Base-by-base conservation (phyloP, 1,140 invertebrate species). In the Tenebrio molitor region DNA sequence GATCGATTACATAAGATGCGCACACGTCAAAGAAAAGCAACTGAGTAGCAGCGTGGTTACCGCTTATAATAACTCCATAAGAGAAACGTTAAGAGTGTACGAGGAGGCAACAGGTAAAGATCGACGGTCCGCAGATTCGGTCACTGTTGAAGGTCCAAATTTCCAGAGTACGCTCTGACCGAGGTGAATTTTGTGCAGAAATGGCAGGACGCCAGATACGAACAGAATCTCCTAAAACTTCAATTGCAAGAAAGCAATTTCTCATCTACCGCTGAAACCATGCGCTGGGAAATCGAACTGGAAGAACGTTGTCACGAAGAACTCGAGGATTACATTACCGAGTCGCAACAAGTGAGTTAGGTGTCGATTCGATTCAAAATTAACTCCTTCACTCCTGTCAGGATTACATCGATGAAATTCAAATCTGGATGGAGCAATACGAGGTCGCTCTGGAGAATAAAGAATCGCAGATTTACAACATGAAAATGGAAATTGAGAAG, bases 401-500 rank as follows among this genome's bases (percentile, higher is more conserved):
- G 34, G 50, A 64, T 39, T 71, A 19, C 42, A 19, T 65, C 8
- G 53, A 71, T 10, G 36, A 71, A 8, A 64, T 66, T 6, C 41
- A 72, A 41, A 17, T 50, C 5, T 72, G 62, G 62, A 72, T 72
- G 62, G 23, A 67, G 8, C 17, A 53, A 2, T 72, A 72, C 39
- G 70, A 72, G 25, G 12, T 19, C 6, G 70, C 44, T 34, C 34
- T 46, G 1, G 70, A 72, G 6, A 16, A 15, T 14, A 44, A 12
- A 12, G 70, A 72, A 34, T n/a, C 21, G 1, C 14, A 66, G 10
- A 66, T 72, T 12, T 29, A 19, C 10, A 17, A 50, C n/a, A 4
- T 66, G 17, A 66, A 50, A 46, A n/a, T 17, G 33, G 15, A 19
- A 7, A 8, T 36, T 4, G 70, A 72, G 25, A 23, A 17, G 1